These are phyloP conservation scores for Corythornis vintsioides DNA, from an alignment of 2,113 vertebrate species.

Conservation along the genomic window DNA sequence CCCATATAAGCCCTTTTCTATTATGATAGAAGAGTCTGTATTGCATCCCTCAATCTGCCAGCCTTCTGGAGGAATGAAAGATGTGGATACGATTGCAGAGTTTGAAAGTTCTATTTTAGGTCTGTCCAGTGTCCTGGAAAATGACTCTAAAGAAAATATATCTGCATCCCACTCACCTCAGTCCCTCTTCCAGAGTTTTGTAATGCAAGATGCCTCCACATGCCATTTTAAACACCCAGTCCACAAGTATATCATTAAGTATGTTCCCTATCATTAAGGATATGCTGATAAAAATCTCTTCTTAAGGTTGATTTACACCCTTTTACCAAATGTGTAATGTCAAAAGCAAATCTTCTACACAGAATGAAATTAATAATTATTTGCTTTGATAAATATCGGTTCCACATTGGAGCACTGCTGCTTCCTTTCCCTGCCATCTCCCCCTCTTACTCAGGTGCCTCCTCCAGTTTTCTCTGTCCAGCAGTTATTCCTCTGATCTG, in stretches of 20 bases:
- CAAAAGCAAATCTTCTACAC: not conserved
- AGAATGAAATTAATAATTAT: not conserved
- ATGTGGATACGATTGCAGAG: constrained; percentile 9
- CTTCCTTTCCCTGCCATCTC: not conserved
- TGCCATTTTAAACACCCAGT: not conserved
- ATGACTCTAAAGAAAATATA: not conserved
- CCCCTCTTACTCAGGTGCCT: not conserved
- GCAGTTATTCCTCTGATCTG: not conserved
- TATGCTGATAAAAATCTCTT: not conserved
- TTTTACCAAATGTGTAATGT: not conserved
- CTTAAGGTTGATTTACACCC: not conserved
- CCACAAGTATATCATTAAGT: not conserved
- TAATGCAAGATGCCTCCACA: not conserved
- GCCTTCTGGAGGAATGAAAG: constrained; percentile 33
- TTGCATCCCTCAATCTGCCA: constrained; percentile 26
- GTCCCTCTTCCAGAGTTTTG: not conserved
- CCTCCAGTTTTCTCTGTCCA: not conserved
- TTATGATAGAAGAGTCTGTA: constrained; percentile 14
- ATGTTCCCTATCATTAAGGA: not conserved
- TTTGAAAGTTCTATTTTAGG: constrained; percentile 35
- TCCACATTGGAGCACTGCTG: not conserved
- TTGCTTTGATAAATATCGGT: not conserved
- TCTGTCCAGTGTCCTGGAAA: not conserved
- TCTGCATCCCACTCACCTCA: not conserved
- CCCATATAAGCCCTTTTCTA: constrained; percentile 25